Base-by-base conservation (phyloP, 1,140 invertebrate species). In the Euglossa dilemma region DNA sequence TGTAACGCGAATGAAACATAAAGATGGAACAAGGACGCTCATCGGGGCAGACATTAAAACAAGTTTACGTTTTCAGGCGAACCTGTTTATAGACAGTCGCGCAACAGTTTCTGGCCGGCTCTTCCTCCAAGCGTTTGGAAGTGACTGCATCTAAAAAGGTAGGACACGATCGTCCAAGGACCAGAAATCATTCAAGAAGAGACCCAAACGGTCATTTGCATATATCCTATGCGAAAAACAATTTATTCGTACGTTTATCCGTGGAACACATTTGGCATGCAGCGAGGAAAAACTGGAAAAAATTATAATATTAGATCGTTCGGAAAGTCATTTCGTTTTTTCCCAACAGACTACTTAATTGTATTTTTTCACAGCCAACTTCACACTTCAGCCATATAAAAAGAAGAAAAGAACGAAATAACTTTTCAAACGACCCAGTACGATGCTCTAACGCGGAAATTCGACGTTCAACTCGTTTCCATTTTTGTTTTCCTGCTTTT, bases 21-120 rank as follows among this genome's bases (percentile, higher is more conserved):
- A 72, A 71, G 45, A 14, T 23, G 25, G 59, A 72, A 52, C 23
- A 80, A 80, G 69, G 28, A 43, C 56, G 43, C 28, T 20, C 59
- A 36, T 61, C 61, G 18, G 70, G 28, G 6, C 69, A n/a, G 50
- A 56, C 50, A 56, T 61, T 79, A 61, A 71, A 61, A 61, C 56
- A 20, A 72, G 70, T 72, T 72, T 43, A 72, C 52, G 23, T 54
- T 54, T 54, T 54, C 66, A 71, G 18, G 18, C 16, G 54, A 79
- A 79, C 77, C 77, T 70, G 64, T 78, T 78, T 57, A 28, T 43
- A 28, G 11, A 6, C 0, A 52, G 23, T 43, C 25, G 54, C 20
- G 16, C 72, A 78, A 61, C 69, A 74, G 28, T 25, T 80, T 71
- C 25, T 28, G 28, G 9, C 23, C n/a, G 61, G 6, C 36, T 81